Percentiles rank a stretch among this genome's conserved stretches.
Conservation (phyloP, 2,797 vertebrate species). For the Valencia hispanica region DNA sequence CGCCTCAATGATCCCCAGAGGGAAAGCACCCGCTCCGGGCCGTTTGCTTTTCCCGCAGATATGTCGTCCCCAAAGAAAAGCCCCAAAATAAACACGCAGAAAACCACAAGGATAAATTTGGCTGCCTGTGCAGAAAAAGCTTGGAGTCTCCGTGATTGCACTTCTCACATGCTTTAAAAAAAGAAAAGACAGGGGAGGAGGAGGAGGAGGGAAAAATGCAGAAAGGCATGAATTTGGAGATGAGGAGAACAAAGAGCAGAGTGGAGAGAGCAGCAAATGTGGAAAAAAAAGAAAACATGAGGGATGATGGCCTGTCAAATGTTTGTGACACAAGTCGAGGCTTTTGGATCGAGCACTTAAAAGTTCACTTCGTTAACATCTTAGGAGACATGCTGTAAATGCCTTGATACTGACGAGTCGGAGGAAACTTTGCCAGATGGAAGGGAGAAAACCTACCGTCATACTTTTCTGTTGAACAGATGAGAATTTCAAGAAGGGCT, state of each 20-base stretch:
- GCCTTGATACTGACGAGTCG: neutral
- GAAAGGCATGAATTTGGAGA: conserved; percentile 37
- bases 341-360: conserved; percentile 7
- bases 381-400: conserved; percentile 1
- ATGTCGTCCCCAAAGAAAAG: conserved; percentile 78
- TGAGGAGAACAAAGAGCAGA: conserved; percentile 47
- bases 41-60: conserved; percentile 79
- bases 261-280: conserved; percentile 53
- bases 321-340: conserved; percentile 27
- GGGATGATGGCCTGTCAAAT: conserved; percentile 35
- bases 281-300: conserved; percentile 20
- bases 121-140: conserved; percentile 76
- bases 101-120: conserved; percentile 81
- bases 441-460: conserved; percentile 16
- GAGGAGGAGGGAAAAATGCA: conserved; percentile 37
- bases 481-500: conserved; percentile 17
- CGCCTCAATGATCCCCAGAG: conserved; percentile 71
- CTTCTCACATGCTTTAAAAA: conserved; percentile 65
- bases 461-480: conserved; percentile 23
- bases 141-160: conserved; percentile 72
- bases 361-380: conserved; percentile 3
- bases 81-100: conserved; percentile 79
- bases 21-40: conserved; percentile 77
- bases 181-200: conserved; percentile 16
- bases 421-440: conserved; percentile 8